Percentiles rank a stretch among this genome's conserved stretches.
phyloP scores from a whole-genome alignment of 2,888 invertebrate species.

The Epistrophe eligans region DNA sequence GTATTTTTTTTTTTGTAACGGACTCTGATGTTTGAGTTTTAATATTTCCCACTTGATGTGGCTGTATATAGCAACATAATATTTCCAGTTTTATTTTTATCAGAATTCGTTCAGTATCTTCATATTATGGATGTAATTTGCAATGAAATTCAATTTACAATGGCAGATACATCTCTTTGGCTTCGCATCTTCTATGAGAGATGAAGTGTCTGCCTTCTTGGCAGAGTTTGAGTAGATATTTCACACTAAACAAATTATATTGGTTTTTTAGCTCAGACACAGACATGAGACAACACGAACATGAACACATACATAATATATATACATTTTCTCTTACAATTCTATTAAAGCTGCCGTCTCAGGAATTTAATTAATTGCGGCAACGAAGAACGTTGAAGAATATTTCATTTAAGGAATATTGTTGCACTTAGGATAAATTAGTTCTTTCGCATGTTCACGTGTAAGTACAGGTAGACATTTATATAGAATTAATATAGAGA shows the following conservation, averaged over 20 bases:
- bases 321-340: neutral
- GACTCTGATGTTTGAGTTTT: conserved; percentile 12
- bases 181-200: conserved; percentile 24
- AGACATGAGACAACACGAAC: neutral
- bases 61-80: neutral
- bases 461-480: neutral
- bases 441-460: neutral
- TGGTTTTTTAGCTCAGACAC: conserved; percentile 23
- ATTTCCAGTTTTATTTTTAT: conserved; percentile 48
- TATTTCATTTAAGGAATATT: conserved; percentile 18
- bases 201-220: neutral
- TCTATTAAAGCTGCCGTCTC: conserved; percentile 20
- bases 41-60: conserved; percentile 39
- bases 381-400: conserved; percentile 11
- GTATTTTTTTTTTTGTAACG: neutral
- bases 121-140: conserved; percentile 68
- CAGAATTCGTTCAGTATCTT: conserved; percentile 49
- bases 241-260: conserved; percentile 47
- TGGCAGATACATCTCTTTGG: conserved; percentile 51
- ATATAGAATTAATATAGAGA: neutral
- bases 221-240: conserved; percentile 16
- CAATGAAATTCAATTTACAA: conserved; percentile 71
- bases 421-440: conserved; percentile 47
- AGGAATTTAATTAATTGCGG: conserved; percentile 48
- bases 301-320: neutral